Base-by-base conservation (phyloP, 2,113 vertebrate species). In the Tautogolabrus adspersus region DNA sequence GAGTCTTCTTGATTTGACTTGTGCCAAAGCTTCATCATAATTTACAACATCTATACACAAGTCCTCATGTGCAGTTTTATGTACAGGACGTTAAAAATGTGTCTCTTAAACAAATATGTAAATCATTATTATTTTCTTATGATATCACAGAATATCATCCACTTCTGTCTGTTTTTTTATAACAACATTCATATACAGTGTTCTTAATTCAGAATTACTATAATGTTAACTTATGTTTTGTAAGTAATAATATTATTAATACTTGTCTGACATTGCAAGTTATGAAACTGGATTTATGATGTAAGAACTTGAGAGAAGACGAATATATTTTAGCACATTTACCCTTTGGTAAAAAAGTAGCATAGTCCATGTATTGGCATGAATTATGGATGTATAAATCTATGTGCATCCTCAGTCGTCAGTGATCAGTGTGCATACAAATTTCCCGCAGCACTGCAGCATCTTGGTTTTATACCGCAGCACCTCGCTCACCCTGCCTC, bases 401-500 rank as follows among this genome's bases (percentile, higher is more conserved):
- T 72, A 82, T 88, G 80, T 84, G 79, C 75, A 68, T 74, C 74
- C 70, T 75, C 75, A 72, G 83, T 78, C 69, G 72, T 26, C 73
- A 52, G 74, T 72, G 82, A 77, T 82, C 63, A 72, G 66, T 72
- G 76, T 86, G 86, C 84, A 82, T 85, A 81, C 83, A 79, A 56
- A 87, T 88, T 81, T 81, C 82, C 88, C 58, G 89, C 91, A 91
- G 89, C 82, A 86, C 83, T 93, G 91, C 92, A 89, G 92, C 47
- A 88, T 79, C 66, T 83, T 83, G 8, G 23, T 71, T 21, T 87
- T 74, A 44, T 77, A 85, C 86, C 64, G 89, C 90, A 89, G 90
- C 75, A 62, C 83, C 88, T 79, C 55, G 6, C 81, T 66, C 83
- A 12, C 72, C 47, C 70, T 77, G 40, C 71, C 80, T 78, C 75